Base-by-base conservation (phyloP, 2,113 vertebrate species). In the Cavia aperea region DNA sequence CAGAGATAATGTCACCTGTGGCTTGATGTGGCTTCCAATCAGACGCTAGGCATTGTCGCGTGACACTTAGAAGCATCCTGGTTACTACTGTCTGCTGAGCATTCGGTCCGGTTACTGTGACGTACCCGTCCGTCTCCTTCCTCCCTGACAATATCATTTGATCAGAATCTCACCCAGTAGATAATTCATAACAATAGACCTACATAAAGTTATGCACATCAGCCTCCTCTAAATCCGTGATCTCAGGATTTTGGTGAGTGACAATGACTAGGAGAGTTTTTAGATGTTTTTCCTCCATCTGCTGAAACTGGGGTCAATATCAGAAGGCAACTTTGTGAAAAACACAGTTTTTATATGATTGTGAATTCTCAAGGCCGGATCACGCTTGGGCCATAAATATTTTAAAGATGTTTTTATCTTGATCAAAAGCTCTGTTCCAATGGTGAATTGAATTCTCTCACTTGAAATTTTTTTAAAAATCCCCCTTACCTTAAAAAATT, bases 371-470 rank as follows among this genome's bases (percentile, higher is more conserved):
- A 79, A 62, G 58, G 21, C 43, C 70, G 63, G n/a, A 58, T 36
- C 75, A 68, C 46, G 66, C 13, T 19, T 33, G 58, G 63, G 19
- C 81, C 87, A 68, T 86, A 93, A 94, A 75, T 91, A 89, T 63
- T 89, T 68, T 43, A 62, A 87, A 90, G 24, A n/a, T 4, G 49
- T 90, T 77, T 89, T 6, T 65, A 58, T 84, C 63, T 88, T 73
- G 19, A 81, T 83, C 62, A 86, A 77, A 29, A 29, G 58, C 18
- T 79, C 21, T 14, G 84, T 60, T 79, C 49, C 63, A 89, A 58
- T 24, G n/a, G 24, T 54, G 13, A 87, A 86, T 51, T 85, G 68
- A 66, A 84, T 91, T 95, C 70, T 90, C 51, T 36, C 72, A 83
- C 84, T 86, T 72, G 29, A 89, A 68, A 93, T 70, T 56, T 56